A percentile compares a stretch with the other conserved stretches of the same genome.
Evolutionary conservation across 2,113 vertebrate species (phyloP).

Genomic region (Axis porcinus): DNA sequence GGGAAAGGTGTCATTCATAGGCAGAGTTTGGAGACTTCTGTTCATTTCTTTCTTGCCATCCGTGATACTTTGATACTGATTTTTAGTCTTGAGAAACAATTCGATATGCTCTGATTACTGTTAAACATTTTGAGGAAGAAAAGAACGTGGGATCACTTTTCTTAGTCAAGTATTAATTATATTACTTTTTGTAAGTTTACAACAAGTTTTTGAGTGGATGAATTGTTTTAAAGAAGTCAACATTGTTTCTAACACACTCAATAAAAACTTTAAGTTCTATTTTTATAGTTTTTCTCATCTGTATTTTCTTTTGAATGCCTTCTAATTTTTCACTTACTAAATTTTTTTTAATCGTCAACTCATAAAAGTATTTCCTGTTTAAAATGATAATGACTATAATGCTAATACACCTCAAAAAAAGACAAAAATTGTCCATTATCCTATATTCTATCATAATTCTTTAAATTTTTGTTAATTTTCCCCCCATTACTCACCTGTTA

Average conservation of each 20-base stretch:
- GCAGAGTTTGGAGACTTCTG: background rate
- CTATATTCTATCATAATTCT: background rate
- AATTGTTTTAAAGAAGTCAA: background rate
- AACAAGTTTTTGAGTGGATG: background rate
- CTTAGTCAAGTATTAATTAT: background rate
- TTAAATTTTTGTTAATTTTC: background rate
- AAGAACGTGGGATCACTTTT: background rate
- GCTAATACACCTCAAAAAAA: background rate
- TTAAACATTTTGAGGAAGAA: background rate
- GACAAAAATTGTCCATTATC: background rate
- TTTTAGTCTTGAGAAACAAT: background rate
- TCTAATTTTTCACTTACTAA: background rate
- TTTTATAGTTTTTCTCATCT: constrained; percentile 10
- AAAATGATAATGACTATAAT: background rate
- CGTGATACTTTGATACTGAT: background rate
- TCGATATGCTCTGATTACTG: background rate
- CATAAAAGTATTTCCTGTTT: constrained; percentile 11
- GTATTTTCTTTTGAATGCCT: background rate
- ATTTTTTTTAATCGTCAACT: background rate
- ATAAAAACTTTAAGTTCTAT: background rate
- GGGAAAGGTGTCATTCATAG: background rate
- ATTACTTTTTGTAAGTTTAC: background rate
- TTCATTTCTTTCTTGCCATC: background rate
- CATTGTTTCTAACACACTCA: background rate
- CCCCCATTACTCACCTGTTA: background rate